Base-by-base conservation (phyloP, 2,888 invertebrate genomes). In the Drosophila nr. perissopoda region DNA sequence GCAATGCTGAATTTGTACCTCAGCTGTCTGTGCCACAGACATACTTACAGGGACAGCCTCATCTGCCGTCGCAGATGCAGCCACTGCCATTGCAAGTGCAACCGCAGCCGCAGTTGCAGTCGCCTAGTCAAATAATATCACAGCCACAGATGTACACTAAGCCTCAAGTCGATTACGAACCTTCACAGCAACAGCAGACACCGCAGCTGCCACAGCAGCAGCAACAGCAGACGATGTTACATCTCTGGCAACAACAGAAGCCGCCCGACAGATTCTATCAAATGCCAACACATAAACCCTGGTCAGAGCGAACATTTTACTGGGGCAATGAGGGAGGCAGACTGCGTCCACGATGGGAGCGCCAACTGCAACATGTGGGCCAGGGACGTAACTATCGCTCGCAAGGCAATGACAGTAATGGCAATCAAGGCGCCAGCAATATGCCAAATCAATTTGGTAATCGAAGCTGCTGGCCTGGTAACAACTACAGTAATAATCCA, bases 91-190 rank as follows among this genome's bases (percentile, higher is more conserved):
- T 65, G 10, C 74, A 56, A 16, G 16, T 56, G 7, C 79, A 52
- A 16, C 59, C 63, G 21, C 56, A 59, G 42, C 8, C 53, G n/a
- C 53, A 51, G n/a, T 59, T 46, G 27, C 57, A 53, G 34, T 8
- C 58, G 34, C n/a, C 66, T 8, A 69, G 79, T 29, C 91, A 91
- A 70, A 87, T 92, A 31, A 87, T 85, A 49, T 91, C 91, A 25
- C 85, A 89, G 59, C 89, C 91, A 31, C 92, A 92, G 68, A 79
- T 92, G 61, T 92, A 92, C 46, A 79, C 76, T n/a, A 91, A 92
- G 46, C 91, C 91, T 4, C 91, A 4, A 46, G 25, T 46, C 16
- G 16, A 46, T 7, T 21, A 16, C 46, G 7, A 25, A 8, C 16
- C 16, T 16, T 46, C 91, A 31, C 91, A 90, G 31, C 89, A 88